phyloP scores from a whole-genome alignment of 2,113 vertebrate genomes.

The Poicephalus meyeri region DNA sequence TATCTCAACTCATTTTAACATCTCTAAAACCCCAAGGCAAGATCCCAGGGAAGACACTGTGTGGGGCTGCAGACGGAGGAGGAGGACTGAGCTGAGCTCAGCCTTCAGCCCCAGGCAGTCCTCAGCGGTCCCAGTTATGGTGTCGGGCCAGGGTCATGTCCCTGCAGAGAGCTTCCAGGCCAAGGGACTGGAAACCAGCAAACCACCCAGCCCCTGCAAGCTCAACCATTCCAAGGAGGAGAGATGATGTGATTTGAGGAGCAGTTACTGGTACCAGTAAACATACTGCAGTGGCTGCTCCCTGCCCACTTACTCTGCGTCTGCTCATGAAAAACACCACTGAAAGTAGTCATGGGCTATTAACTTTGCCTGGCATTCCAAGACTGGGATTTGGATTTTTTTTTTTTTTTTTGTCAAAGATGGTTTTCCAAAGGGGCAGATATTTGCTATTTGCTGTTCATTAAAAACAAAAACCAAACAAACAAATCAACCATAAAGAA shows the following conservation, averaged over 20 bases:
- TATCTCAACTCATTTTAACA: neutral
- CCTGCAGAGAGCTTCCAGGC: neutral
- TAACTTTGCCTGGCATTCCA: neutral
- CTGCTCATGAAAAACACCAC: neutral
- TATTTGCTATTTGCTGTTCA: neutral
- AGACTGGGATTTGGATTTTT: neutral
- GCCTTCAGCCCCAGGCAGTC: neutral
- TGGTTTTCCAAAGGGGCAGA: neutral
- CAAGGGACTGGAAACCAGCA: neutral
- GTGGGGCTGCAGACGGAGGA: neutral
- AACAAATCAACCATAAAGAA: neutral
- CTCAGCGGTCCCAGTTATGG: fast-evolving
- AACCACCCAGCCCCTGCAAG: neutral
- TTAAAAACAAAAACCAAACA: neutral
- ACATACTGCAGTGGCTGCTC: neutral
- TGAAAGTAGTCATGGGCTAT: neutral
- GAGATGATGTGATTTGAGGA: neutral
- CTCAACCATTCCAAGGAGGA: neutral
- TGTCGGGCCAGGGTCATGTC: neutral
- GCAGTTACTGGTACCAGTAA: neutral
- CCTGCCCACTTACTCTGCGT: neutral
- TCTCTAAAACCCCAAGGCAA: neutral
- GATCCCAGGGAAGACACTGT: neutral
- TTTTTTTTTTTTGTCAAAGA: neutral
- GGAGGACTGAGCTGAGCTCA: neutral